phyloP scores from a whole-genome alignment of 2,797 vertebrate genomes.

The Trematomus bernacchii region DNA sequence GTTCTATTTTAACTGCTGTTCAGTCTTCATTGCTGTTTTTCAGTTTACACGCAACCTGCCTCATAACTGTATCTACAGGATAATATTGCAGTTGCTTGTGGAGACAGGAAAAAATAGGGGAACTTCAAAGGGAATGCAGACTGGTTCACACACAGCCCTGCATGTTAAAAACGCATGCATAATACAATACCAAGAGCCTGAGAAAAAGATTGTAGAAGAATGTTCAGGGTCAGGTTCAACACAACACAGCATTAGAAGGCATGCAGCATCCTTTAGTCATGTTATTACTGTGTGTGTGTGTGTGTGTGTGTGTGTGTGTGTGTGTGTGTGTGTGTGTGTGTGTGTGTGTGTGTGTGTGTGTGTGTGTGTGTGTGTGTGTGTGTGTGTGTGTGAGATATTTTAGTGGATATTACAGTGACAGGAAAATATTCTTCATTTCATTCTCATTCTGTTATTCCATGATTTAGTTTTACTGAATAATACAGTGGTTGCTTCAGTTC shows the following conservation, averaged over 20 bases:
- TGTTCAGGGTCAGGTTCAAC: constrained; percentile 56
- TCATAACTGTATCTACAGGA: constrained; percentile 28
- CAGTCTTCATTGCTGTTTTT: not conserved
- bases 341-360: constrained; percentile 3
- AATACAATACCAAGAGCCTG: constrained; percentile 50
- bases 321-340: constrained; percentile 1
- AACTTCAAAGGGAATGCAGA: constrained; percentile 62
- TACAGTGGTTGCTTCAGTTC: not conserved
- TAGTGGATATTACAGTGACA: constrained; percentile 9
- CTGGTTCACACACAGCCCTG: constrained; percentile 41
- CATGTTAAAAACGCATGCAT: constrained; percentile 66
- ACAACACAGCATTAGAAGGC: constrained; percentile 42
- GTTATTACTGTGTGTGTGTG: not conserved
- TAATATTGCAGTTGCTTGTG: constrained; percentile 30
- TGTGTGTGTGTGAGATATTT: constrained; percentile 2
- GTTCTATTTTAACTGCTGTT: not conserved
- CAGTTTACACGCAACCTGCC: not conserved
- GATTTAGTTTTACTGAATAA: constrained; percentile 16
- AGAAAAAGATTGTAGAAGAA: constrained; percentile 48
- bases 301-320: not conserved
- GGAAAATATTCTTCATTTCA: not conserved
- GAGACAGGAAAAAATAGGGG: constrained; percentile 32
- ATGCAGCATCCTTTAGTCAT: constrained; percentile 29
- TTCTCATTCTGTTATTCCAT: not conserved
- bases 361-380: too few relatives aligned